phyloP scores from a whole-genome alignment of 2,888 invertebrate species.

The Oxystoma pomonae region DNA sequence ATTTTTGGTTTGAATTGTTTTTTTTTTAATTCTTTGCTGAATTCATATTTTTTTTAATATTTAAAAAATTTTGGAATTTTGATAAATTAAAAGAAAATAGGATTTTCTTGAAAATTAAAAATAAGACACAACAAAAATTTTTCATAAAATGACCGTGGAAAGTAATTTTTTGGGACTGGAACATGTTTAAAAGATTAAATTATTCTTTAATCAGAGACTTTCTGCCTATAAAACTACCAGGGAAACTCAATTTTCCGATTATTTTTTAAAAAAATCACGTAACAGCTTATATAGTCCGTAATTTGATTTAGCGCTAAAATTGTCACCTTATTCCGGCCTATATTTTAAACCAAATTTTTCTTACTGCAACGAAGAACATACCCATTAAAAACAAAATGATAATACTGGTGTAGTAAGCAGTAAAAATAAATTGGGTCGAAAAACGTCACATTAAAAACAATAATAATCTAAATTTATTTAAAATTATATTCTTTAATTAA shows the following conservation, averaged over 20 bases:
- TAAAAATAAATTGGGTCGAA: too few relatives aligned
- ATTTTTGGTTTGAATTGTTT: too few relatives aligned
- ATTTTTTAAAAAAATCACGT: neutral
- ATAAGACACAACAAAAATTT: neutral
- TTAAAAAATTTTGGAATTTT: too few relatives aligned
- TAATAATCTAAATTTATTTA: neutral
- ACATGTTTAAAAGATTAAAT: neutral
- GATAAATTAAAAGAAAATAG: too few relatives aligned
- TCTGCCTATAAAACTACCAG: neutral
- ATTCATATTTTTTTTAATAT: too few relatives aligned
- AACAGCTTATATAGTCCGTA: neutral
- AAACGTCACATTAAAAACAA: too few relatives aligned
- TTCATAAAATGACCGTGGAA: neutral
- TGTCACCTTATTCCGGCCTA: neutral
- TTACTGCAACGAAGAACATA: neutral
- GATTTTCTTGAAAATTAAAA: neutral
- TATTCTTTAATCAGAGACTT: neutral
- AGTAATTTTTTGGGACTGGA: neutral
- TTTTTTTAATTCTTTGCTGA: too few relatives aligned
- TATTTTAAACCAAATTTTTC: neutral
- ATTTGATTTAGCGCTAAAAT: neutral
- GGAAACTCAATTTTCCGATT: neutral
- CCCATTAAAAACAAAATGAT: neutral
- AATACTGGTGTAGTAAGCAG: too few relatives aligned
- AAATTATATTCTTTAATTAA: neutral